These are phyloP conservation scores for Anguilla pacifica DNA, from an alignment of 2,797 vertebrate species.

Conservation along the genomic window DNA sequence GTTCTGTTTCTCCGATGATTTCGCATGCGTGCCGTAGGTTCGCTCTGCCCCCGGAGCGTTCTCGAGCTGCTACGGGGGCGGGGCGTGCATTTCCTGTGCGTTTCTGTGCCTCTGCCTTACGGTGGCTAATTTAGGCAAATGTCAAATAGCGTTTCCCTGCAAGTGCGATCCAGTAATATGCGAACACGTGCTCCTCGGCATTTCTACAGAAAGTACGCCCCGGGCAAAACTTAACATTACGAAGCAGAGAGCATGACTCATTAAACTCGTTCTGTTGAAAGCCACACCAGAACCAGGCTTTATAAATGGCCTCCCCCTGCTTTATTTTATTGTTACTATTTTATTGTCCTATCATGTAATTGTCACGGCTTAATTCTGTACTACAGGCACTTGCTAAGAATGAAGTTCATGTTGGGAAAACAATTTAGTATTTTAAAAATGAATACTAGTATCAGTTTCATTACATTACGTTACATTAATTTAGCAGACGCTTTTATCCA, in stretches of 20 bases:
- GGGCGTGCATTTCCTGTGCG: not conserved
- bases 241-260: not conserved
- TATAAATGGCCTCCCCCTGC: not conserved
- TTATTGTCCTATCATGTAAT: not conserved
- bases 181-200: not conserved
- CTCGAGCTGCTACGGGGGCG: not conserved
- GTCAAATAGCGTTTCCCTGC: not conserved
- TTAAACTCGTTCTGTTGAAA: not conserved
- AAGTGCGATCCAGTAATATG: not conserved
- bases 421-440: too few relatives aligned
- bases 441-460: too few relatives aligned
- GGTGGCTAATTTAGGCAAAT: conserved; percentile 5
- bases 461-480: too few relatives aligned
- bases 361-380: not conserved
- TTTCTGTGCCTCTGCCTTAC: not conserved
- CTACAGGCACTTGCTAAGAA: not conserved
- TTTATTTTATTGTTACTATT: not conserved
- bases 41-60: not conserved
- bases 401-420: not conserved
- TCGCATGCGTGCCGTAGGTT: not conserved
- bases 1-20: not conserved
- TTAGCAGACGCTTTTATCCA: too few relatives aligned
- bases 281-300: not conserved
- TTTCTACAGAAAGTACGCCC: not conserved
- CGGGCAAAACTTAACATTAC: not conserved